These are phyloP conservation scores for Ranitomeya variabilis DNA, from an alignment of 2,113 vertebrate species.

Conservation along the genomic window DNA sequence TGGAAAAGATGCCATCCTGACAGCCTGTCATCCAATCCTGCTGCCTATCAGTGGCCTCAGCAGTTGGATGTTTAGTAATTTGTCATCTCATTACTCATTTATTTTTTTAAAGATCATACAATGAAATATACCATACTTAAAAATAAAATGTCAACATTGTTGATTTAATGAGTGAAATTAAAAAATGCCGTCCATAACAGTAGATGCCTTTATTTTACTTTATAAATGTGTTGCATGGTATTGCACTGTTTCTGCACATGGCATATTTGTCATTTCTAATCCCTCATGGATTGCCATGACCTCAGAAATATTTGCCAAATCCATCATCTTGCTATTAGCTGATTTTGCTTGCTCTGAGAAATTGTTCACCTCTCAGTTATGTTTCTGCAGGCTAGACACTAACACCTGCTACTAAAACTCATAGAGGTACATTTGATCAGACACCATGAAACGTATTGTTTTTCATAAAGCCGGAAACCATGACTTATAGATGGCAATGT, in stretches of 20 bases:
- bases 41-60: too few species aligned
- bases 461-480: neutral
- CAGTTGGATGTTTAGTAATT: too few species aligned
- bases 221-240: constrained; percentile 14
- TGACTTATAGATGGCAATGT: constrained; percentile 7
- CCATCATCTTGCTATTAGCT: constrained; percentile 50
- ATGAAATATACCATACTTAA: too few species aligned
- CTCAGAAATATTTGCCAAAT: constrained; percentile 44
- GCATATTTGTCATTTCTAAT: constrained; percentile 46
- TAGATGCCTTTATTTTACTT: neutral
- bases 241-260: constrained; percentile 15
- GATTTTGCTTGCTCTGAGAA: constrained; percentile 47
- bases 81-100: too few species aligned
- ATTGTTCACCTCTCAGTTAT: constrained; percentile 32
- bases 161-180: neutral
- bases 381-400: constrained; percentile 22
- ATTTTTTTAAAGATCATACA: too few species aligned
- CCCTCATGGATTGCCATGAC: constrained; percentile 49
- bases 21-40: too few species aligned
- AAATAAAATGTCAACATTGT: neutral
- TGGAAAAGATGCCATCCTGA: too few species aligned
- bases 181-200: neutral
- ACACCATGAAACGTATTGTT: neutral
- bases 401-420: constrained; percentile 32
- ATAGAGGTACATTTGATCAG: neutral